Percentiles rank a stretch among this genome's conserved stretches.
These are phyloP conservation scores for Oceanites oceanicus DNA, from an alignment of 2,113 vertebrate species.

Conservation along the genomic window DNA sequence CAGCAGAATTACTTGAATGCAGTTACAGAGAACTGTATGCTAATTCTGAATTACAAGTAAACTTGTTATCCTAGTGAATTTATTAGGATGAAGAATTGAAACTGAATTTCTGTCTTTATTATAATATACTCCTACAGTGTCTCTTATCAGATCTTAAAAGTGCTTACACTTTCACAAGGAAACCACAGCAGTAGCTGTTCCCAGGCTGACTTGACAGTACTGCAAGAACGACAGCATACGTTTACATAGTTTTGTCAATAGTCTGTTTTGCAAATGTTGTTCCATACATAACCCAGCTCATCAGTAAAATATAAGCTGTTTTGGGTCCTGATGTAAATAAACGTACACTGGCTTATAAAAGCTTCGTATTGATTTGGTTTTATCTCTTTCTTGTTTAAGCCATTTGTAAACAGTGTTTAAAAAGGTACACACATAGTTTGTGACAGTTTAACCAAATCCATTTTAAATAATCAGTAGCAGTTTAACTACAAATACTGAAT, in stretches of 20 bases:
- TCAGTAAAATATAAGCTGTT: not conserved
- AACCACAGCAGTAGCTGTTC: conserved; percentile 50
- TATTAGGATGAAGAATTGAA: not conserved
- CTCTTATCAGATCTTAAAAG: conserved; percentile 41
- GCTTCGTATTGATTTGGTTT: not conserved
- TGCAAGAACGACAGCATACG: not conserved
- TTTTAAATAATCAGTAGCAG: not conserved
- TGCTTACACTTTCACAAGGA: conserved; percentile 55
- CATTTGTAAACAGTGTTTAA: not conserved
- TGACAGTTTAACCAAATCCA: not conserved
- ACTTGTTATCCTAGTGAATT: not conserved
- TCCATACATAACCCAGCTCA: not conserved
- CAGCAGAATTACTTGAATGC: not conserved
- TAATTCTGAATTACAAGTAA: not conserved
- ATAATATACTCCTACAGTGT: conserved; percentile 10
- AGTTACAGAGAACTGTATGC: not conserved
- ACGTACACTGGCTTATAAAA: not conserved
- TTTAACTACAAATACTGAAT: not conserved
- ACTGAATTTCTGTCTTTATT: not conserved
- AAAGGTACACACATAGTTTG: not conserved
- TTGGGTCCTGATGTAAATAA: not conserved
- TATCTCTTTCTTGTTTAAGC: not conserved
- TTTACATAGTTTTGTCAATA: not conserved
- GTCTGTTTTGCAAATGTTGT: conserved; percentile 8
- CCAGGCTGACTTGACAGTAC: conserved; percentile 40